These are phyloP conservation scores for Ostrea denselamellosa DNA, from an alignment of 1,140 invertebrate genomes.

Conservation along the genomic window DNA sequence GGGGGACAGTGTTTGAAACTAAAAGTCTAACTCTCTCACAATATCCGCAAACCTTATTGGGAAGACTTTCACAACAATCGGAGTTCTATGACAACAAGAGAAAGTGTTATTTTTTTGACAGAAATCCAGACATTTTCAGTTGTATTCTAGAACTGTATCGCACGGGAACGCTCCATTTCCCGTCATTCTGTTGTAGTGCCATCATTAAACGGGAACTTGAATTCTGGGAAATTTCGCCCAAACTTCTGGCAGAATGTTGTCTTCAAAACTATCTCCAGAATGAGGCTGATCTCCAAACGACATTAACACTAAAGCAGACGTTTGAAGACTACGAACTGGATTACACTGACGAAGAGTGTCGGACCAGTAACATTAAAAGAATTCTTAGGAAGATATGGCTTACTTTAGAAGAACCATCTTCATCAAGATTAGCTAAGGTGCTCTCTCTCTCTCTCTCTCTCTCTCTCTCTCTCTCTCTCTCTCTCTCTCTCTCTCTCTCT, in stretches of 20 bases:
- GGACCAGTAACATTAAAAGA: background rate
- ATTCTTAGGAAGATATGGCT: constrained; percentile 45
- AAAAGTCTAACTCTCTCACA: constrained; percentile 22
- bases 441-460: constrained; percentile 27
- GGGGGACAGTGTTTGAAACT: constrained; percentile 40
- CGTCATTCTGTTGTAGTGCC: constrained; percentile 41
- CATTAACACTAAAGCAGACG: background rate
- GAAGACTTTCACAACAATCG: constrained; percentile 30
- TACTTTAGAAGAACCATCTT: constrained; percentile 48
- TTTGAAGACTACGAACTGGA: background rate
- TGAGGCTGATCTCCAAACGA: constrained; percentile 35
- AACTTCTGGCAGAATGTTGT: constrained; percentile 47
- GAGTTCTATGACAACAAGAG: constrained; percentile 42
- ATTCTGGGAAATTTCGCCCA: constrained; percentile 44
- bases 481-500: too few relatives aligned
- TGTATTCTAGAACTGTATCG: constrained; percentile 49
- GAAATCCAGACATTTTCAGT: constrained; percentile 52
- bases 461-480: background rate
- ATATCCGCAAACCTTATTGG: constrained; percentile 43
- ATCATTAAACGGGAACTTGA: constrained; percentile 44
- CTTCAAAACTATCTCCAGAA: constrained; percentile 42
- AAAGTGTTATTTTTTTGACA: constrained; percentile 54
- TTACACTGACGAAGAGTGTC: background rate
- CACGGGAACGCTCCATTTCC: constrained; percentile 48
- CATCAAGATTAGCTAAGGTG: constrained; percentile 48